Evolutionary conservation across 2,113 vertebrate species (phyloP), one percentile per base, ranked within the genome.

Genomic region (Odocoileus virginianus): DNA sequence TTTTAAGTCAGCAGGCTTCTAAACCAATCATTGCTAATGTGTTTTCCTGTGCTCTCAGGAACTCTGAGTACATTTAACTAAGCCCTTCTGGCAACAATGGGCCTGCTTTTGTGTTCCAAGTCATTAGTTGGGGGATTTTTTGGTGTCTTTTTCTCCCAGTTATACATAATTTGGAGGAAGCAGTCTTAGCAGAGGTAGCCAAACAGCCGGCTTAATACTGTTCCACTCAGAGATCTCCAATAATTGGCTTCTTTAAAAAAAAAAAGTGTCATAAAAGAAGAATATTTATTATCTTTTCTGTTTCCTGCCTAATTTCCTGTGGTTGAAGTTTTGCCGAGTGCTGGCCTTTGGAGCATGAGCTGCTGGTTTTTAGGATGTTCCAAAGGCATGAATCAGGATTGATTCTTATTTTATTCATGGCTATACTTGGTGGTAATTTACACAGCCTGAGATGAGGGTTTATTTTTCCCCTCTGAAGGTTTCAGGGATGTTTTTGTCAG

Each of bases 391-490:
- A 94, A 96, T 97, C 86, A 86, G 76, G 94, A 93, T 90, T 92
- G 89, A 92, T 90, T 78, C 86, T 93, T 71, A 79, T 91, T 98
- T 97, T 96, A 93, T 97, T 97, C 96, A 91, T 96, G 78, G 33
- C 91, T 97, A 16, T 97, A 71, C 91, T 96, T 95, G 93, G 95
- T 91, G 55, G 78, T 95, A 94, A 96, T 89, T 97, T 94, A 89
- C 64, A 94, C 61, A 94, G 82, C 43, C 86, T 87, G 55, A 27
- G 84, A 96, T 8, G 94, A 94, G 67, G 88, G 90, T 96, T 97
- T 95, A 79, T 96, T 97, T 98, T 94, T 88, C 93, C 71, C 57
- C 91, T 95, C 71, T 89, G 88, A 97, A 96, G 71, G 6, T 87
- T 96, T 96, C 50, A 43, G 83, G 60, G 82, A 86, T 97, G 87